phyloP scores from a whole-genome alignment of 1,140 invertebrate genomes.

The Drosophila burlai region DNA sequence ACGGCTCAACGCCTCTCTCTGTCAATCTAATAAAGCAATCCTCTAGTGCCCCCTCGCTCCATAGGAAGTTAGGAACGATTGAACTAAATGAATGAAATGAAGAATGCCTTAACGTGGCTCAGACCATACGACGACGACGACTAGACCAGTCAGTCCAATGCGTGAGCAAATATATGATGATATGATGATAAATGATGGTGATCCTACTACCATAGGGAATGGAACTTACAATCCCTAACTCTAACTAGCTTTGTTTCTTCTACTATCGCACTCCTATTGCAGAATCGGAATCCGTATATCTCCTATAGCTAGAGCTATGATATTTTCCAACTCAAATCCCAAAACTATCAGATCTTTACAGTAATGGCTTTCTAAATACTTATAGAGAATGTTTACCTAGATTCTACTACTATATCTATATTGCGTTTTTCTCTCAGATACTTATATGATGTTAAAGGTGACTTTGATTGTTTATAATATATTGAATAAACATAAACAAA shows the following conservation, averaged over 20 bases:
- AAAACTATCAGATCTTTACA: conserved; percentile 50
- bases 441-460: conserved; percentile 61
- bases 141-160: conserved; percentile 40
- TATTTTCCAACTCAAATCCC: conserved; percentile 55
- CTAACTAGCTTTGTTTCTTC: conserved; percentile 27
- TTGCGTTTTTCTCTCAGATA: conserved; percentile 72
- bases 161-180: conserved; percentile 53
- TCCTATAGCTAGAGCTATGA: conserved; percentile 40
- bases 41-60: conserved; percentile 72
- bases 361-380: conserved; percentile 66
- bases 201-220: conserved; percentile 25
- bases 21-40: conserved; percentile 75
- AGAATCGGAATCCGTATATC: conserved; percentile 48
- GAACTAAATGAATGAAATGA: conserved; percentile 48
- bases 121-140: conserved; percentile 20
- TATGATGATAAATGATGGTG: conserved; percentile 34
- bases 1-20: conserved; percentile 54
- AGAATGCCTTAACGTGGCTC: conserved; percentile 76
- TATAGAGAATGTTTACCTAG: conserved; percentile 77
- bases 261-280: conserved; percentile 52
- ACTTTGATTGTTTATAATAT: conserved; percentile 75
- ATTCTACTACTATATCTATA: conserved; percentile 71
- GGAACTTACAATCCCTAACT: conserved; percentile 25
- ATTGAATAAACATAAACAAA: conserved; percentile 31
- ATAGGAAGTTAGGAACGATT: conserved; percentile 65